phyloP scores from a whole-genome alignment of 2,797 vertebrate species.

The Megaceryle alcyon region DNA sequence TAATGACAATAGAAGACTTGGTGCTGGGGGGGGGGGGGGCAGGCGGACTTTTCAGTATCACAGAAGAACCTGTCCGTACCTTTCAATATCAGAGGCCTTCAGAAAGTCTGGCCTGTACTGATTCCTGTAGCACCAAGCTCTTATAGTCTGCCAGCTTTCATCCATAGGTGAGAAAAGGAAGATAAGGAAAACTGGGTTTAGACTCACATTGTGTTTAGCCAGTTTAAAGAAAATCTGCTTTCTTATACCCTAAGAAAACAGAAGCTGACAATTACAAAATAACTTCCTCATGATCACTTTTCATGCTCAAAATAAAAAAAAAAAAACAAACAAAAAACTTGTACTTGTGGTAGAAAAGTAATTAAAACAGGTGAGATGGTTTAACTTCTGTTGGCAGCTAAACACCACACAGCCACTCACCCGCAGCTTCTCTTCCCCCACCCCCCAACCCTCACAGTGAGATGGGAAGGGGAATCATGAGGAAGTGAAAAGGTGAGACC shows the following conservation, averaged over 20 bases:
- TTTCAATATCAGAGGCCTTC: not conserved
- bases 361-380: not conserved
- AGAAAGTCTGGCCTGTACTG: not conserved
- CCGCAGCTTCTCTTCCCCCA: no score
- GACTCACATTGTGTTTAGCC: not conserved
- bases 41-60: not conserved
- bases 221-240: not conserved
- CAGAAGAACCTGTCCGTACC: not conserved
- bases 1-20: not conserved
- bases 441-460: no score
- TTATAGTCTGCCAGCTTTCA: not conserved
- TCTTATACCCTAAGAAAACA: not conserved
- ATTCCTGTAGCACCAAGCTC: not conserved
- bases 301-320: not conserved
- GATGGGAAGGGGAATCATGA: no score
- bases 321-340: not conserved
- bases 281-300: not conserved
- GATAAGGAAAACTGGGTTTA: not conserved
- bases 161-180: not conserved
- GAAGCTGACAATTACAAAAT: not conserved
- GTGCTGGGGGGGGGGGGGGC: not conserved
- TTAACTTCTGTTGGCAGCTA: no score
- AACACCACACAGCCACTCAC: no score
- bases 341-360: not conserved
- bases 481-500: no score